These are phyloP conservation scores for Coelopa pilipes DNA, from an alignment of 2,888 invertebrate genomes.

Conservation along the genomic window DNA sequence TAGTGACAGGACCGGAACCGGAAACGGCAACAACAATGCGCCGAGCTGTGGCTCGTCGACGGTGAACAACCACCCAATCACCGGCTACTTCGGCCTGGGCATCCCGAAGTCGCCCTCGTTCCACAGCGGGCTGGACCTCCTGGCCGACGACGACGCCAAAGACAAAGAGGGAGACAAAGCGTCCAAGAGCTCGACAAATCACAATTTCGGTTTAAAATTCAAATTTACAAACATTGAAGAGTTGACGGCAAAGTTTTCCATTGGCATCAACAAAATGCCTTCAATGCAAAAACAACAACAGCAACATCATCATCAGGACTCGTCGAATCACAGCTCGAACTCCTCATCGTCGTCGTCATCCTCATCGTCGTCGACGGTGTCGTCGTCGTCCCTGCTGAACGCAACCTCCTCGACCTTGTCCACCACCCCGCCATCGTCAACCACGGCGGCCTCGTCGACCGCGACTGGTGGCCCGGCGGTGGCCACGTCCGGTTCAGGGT, in stretches of 20 bases:
- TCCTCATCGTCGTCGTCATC: slow-evolving; percentile 48
- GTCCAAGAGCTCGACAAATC: background rate
- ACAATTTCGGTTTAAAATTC: slow-evolving; percentile 42
- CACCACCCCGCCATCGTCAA: slow-evolving; percentile 42
- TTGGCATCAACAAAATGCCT: slow-evolving; percentile 58
- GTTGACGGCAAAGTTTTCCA: slow-evolving; percentile 58
- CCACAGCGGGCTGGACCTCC: slow-evolving; percentile 85
- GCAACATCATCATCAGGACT: slow-evolving; percentile 36
- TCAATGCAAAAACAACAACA: slow-evolving; percentile 48
- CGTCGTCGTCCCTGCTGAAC: slow-evolving; percentile 46
- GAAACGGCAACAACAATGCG: slow-evolving; percentile 17
- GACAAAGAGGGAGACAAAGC: slow-evolving; percentile 24
- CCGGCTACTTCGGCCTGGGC: slow-evolving; percentile 69
- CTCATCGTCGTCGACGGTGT: slow-evolving; percentile 44
- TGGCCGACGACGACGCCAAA: slow-evolving; percentile 71
- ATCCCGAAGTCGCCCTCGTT: slow-evolving; percentile 90
- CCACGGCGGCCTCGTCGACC: slow-evolving; percentile 6
- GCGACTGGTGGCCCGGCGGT: background rate
- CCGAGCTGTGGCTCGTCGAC: slow-evolving; percentile 23
- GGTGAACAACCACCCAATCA: slow-evolving; percentile 35
- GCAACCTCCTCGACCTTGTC: slow-evolving; percentile 35
- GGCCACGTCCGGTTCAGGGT: slow-evolving; percentile 5
- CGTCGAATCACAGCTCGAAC: slow-evolving; percentile 38
- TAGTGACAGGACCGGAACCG: slow-evolving; percentile 18
- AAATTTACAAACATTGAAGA: slow-evolving; percentile 55